phyloP scores from a whole-genome alignment of 2,888 invertebrate species.

The Ischnus inquisitorius region DNA sequence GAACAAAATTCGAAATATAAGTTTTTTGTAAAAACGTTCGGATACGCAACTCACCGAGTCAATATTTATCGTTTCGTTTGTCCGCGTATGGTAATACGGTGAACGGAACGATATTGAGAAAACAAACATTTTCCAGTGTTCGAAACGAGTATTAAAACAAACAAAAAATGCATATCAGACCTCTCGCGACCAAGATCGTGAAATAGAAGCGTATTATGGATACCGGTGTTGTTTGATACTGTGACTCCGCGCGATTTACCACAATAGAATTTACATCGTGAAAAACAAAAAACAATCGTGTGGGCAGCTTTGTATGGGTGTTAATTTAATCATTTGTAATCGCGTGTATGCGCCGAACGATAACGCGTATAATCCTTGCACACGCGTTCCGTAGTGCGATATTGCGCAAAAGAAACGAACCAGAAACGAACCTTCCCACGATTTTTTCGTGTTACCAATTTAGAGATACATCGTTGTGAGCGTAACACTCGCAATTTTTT shows the following conservation, averaged over 20 bases:
- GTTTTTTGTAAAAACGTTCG: not conserved
- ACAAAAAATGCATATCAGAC: slow-evolving; percentile 51
- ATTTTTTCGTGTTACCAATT: slow-evolving; percentile 22
- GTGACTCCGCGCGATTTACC: not conserved
- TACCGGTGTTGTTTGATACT: slow-evolving; percentile 29
- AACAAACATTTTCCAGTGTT: not conserved
- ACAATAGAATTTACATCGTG: slow-evolving; percentile 16
- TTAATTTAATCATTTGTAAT: not conserved
- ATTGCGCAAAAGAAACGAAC: too few species aligned
- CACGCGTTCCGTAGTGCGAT: too few species aligned
- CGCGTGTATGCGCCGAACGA: not conserved
- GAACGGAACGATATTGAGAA: not conserved
- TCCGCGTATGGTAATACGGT: not conserved
- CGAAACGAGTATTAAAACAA: too few species aligned
- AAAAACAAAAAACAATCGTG: not conserved
- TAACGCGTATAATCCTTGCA: not conserved
- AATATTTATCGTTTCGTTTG: slow-evolving; percentile 52
- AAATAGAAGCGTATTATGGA: slow-evolving; percentile 28
- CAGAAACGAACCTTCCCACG: not conserved
- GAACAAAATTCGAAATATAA: not conserved
- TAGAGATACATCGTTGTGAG: not conserved
- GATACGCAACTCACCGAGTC: slow-evolving; percentile 46
- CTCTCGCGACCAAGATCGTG: slow-evolving; percentile 2
- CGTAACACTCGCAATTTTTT: not conserved
- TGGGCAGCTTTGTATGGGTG: slow-evolving; percentile 11